Evolutionary conservation across 2,888 invertebrate genomes (phyloP), one percentile per base, ranked within the genome.

Genomic region (Ypsolopha sequella): DNA sequence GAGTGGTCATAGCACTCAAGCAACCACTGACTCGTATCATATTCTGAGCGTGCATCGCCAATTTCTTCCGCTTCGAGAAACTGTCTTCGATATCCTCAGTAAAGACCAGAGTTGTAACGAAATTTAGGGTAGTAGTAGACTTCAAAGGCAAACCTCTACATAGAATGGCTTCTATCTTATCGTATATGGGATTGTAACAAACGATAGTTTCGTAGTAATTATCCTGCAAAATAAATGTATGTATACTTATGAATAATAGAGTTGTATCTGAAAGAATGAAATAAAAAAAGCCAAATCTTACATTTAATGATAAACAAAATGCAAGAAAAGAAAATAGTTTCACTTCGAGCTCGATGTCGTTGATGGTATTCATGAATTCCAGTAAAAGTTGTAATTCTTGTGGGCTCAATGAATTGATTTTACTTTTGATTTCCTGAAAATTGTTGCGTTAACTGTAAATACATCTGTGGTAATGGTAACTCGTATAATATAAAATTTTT

Each of bases 11-110:
- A 8, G 63, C 60, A 10, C 67, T 61, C 43, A 87, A 60, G 55
- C 84, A 80, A 6, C 86, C 85, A 56, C 77, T 82, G 46, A 58
- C 62, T 56, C 80, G 65, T 1, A 80, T 63, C 70, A 71, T 71
- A 51, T 76, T 76, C 53, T 68, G 73, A 2, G 77, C 75, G 54
- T 72, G 67, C 6, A 63, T 55, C 6, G 64, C 58, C 51, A 76
- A 59, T 8, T 63, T 59, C 41, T 55, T 62, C 36, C 52, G 64
- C 14, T 56, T 60, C 8, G 61, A 60, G 7, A 24, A 34, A 1
- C 53, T 56, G n/a, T 49, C 58, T 2, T 57, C 60, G 35, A 65
- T 70, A 1, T 65, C 60, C 10, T 66, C 65, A 4, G 58, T 55
- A 50, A 68, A 70, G 9, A 81, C 56, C 34, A 85, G 55, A 2